Percentiles rank a stretch among this genome's conserved stretches.
These are phyloP conservation scores for Bursaphelenchus okinawaensis DNA, from an alignment of 2,888 invertebrate species.

Conservation along the genomic window DNA sequence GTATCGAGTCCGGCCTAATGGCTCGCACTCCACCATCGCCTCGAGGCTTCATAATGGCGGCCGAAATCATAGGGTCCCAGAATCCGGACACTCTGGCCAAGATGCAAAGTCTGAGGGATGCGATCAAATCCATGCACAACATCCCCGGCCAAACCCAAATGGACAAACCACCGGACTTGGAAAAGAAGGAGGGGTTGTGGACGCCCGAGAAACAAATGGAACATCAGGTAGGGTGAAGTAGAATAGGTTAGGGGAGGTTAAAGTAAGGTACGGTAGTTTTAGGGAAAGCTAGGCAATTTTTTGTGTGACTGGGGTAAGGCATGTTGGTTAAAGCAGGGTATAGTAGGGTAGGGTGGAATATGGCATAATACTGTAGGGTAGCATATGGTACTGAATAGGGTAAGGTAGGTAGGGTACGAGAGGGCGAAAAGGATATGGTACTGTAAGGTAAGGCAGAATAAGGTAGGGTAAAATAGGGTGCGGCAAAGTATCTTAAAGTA, in stretches of 20 bases:
- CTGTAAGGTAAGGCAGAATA: no score
- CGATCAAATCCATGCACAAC: constrained; percentile 12
- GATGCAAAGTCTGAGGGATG: constrained; percentile 10
- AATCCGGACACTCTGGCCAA: background rate
- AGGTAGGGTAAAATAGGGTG: no score
- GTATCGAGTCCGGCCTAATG: constrained; percentile 13
- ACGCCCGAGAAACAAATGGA: constrained; percentile 38
- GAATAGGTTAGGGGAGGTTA: no score
- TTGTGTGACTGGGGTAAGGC: background rate
- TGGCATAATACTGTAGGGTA: no score
- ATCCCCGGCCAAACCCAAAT: background rate
- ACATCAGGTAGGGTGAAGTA: constrained; percentile 33
- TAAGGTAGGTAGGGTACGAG: no score
- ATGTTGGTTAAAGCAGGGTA: no score
- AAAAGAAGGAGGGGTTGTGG: background rate
- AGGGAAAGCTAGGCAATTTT: no score
- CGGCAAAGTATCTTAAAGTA: no score
- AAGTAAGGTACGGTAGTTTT: no score
- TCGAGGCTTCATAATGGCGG: background rate
- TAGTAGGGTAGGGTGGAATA: no score
- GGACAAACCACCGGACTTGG: background rate
- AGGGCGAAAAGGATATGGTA: no score
- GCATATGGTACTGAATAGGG: no score
- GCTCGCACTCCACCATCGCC: background rate
- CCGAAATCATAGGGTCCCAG: background rate